Evolutionary conservation across 2,888 invertebrate species (phyloP).

Genomic region (Lasioglossum villosulum): DNA sequence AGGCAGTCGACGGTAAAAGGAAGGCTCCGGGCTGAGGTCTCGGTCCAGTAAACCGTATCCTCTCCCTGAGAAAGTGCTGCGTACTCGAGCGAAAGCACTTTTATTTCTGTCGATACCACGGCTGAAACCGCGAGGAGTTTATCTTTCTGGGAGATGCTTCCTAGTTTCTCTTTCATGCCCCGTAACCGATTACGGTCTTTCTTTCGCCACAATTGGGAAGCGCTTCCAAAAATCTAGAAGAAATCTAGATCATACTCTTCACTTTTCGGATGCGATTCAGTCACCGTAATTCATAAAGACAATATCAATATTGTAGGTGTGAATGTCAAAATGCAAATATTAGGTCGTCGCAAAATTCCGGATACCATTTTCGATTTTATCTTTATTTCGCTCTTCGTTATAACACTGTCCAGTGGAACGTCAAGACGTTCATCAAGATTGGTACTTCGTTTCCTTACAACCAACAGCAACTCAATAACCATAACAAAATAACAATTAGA

Average conservation of each 20-base stretch:
- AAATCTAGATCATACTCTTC: background rate
- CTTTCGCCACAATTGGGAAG: background rate
- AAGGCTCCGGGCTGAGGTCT: conserved; percentile 36
- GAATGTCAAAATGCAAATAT: background rate
- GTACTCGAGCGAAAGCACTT: conserved; percentile 37
- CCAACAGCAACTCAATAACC: too few relatives aligned
- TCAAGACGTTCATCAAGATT: too few relatives aligned
- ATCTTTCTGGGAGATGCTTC: conserved; percentile 8
- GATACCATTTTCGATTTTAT: too few relatives aligned
- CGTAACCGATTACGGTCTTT: background rate
- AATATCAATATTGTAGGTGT: background rate
- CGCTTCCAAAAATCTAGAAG: background rate
- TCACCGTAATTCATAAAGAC: background rate
- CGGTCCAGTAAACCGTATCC: conserved; percentile 55
- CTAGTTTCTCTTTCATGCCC: background rate
- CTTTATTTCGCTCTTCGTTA: too few relatives aligned
- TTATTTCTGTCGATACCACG: conserved; percentile 2
- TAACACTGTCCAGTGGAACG: too few relatives aligned
- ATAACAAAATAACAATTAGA: too few relatives aligned
- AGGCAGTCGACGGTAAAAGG: conserved; percentile 38
- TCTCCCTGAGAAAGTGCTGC: conserved; percentile 34
- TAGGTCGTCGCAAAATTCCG: too few relatives aligned
- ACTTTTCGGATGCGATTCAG: background rate
- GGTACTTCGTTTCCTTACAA: too few relatives aligned
- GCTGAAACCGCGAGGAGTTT: background rate